phyloP scores from a whole-genome alignment of 2,113 vertebrate genomes.

The Indicator maculatus region DNA sequence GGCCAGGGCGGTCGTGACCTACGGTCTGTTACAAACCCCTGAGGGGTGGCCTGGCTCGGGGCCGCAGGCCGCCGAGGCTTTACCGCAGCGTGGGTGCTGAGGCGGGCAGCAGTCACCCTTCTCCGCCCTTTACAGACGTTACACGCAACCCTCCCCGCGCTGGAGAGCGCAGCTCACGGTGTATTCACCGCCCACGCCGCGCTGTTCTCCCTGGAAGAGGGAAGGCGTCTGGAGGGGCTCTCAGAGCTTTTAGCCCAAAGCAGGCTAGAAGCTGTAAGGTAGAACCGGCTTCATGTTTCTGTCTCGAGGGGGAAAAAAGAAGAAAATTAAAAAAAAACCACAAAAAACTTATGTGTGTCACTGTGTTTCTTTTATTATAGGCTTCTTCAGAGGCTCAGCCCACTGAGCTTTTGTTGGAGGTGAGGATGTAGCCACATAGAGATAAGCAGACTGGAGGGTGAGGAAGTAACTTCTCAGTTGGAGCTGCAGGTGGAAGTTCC shows the following conservation, averaged over 20 bases:
- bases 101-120: neutral
- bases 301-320: neutral
- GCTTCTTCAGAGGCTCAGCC: neutral
- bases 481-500: neutral
- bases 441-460: rapidly evolving
- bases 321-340: neutral
- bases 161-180: rapidly evolving
- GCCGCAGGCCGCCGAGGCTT: neutral
- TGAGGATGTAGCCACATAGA: rapidly evolving
- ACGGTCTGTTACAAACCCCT: neutral
- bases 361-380: neutral
- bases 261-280: rapidly evolving
- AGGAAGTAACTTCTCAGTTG: rapidly evolving
- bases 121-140: rapidly evolving
- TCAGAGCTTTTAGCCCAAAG: rapidly evolving
- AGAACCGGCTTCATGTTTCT: rapidly evolving
- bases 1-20: rapidly evolving
- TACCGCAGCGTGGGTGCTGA: rapidly evolving
- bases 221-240: rapidly evolving
- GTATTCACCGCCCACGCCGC: rapidly evolving
- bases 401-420: neutral
- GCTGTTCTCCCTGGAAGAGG: neutral
- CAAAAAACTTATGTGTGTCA: rapidly evolving
- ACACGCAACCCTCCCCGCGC: rapidly evolving
- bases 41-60: too few relatives aligned